A percentile compares a stretch with the other conserved stretches of the same genome.
Evolutionary conservation across 2,797 vertebrate species (phyloP).

Genomic region (Argyrosomus regius): DNA sequence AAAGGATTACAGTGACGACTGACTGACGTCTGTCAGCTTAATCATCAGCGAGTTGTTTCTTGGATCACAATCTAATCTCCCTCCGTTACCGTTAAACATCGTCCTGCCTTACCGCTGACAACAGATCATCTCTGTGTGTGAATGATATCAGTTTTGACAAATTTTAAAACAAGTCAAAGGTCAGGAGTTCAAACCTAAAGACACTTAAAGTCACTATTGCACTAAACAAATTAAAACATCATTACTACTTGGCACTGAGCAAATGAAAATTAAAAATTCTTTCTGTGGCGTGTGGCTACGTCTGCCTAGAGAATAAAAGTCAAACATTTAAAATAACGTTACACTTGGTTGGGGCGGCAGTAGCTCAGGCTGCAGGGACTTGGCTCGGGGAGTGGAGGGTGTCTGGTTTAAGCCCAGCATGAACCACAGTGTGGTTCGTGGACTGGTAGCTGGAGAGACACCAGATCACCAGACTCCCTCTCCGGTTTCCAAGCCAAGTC

Average conservation of each 20-base stretch:
- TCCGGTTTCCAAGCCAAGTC: no score
- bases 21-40: constrained; percentile 1
- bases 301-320: background rate
- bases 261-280: constrained; percentile 6
- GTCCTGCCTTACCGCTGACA: background rate
- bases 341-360: background rate
- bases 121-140: background rate
- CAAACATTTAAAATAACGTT: background rate
- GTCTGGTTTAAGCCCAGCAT: no score
- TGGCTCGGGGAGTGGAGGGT: no score
- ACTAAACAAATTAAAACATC: constrained; percentile 49
- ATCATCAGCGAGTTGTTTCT: constrained; percentile 43
- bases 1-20: constrained; percentile 33
- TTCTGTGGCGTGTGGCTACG: background rate
- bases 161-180: constrained; percentile 25
- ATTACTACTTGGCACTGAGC: constrained; percentile 41
- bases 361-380: no score
- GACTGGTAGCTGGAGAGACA: no score
- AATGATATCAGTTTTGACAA: constrained; percentile 26
- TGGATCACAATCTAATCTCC: constrained; percentile 35
- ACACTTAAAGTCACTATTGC: constrained; percentile 59
- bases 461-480: no score
- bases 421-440: no score
- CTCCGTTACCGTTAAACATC: constrained; percentile 9
- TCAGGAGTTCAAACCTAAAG: constrained; percentile 6